These are phyloP conservation scores for Steatocranus sp. DNA, from an alignment of 2,797 vertebrate genomes.

Conservation along the genomic window DNA sequence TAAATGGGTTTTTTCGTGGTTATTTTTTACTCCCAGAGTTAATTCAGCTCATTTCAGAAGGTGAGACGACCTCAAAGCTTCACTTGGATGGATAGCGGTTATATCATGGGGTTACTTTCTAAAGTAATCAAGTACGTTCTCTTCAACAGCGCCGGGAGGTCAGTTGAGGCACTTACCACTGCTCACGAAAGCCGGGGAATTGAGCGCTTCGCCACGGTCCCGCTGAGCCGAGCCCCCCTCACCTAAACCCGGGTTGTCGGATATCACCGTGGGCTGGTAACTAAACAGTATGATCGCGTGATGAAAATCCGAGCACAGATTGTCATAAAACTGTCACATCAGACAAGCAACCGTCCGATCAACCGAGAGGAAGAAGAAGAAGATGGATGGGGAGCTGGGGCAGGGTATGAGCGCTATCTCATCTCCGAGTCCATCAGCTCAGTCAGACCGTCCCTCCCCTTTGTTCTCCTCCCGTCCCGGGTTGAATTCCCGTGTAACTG, in stretches of 20 bases:
- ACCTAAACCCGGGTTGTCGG: slow-evolving; percentile 28
- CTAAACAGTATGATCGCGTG: not conserved
- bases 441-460: slow-evolving; percentile 55
- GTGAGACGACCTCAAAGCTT: not conserved
- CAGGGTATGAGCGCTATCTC: slow-evolving; percentile 44
- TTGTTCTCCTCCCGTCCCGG: slow-evolving; percentile 22
- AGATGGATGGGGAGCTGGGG: slow-evolving; percentile 52
- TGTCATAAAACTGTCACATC: slow-evolving; percentile 62
- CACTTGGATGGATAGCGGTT: not conserved
- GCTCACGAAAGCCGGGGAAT: slow-evolving; percentile 25
- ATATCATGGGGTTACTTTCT: not conserved
- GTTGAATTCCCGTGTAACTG: slow-evolving; percentile 24
- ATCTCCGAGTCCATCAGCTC: slow-evolving; percentile 60
- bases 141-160: not conserved
- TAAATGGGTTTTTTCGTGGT: not conserved
- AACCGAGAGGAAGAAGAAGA: slow-evolving; percentile 20
- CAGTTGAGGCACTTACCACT: slow-evolving; percentile 29
- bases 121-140: not conserved
- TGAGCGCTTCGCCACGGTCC: slow-evolving; percentile 46
- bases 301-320: slow-evolving; percentile 5
- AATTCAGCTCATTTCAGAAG: not conserved
- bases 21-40: not conserved
- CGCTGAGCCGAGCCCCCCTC: slow-evolving; percentile 37
- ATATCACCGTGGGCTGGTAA: not conserved
- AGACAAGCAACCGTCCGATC: slow-evolving; percentile 19